Evolutionary conservation across 2,113 vertebrate genomes (phyloP).

Genomic region (Hylia prasina): DNA sequence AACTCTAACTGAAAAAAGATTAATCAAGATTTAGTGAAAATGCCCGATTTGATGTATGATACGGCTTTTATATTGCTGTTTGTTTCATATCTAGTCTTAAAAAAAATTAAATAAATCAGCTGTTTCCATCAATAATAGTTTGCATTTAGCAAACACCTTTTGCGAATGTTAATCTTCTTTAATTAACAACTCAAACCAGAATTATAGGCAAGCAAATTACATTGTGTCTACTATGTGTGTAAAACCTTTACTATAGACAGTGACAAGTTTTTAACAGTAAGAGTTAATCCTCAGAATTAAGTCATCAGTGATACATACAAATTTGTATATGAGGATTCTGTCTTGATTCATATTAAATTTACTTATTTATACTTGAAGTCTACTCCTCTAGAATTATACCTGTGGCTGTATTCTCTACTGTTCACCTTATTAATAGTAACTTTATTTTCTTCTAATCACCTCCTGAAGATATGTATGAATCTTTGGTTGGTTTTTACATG

Average conservation of each 20-base stretch:
- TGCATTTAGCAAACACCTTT: background rate
- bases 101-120: background rate
- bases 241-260: background rate
- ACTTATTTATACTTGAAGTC: background rate
- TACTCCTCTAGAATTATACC: background rate
- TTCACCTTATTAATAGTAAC: background rate
- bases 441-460: background rate
- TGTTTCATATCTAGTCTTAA: background rate
- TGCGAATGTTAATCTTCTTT: background rate
- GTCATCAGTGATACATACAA: background rate
- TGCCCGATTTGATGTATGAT: background rate
- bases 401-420: background rate
- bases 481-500: background rate
- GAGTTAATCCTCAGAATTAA: background rate
- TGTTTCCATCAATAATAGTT: background rate
- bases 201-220: background rate
- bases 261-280: background rate
- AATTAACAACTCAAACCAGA: background rate
- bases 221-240: background rate
- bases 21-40: constrained; percentile 9
- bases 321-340: background rate
- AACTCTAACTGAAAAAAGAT: constrained; percentile 22
- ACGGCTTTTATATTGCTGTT: background rate
- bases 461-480: background rate
- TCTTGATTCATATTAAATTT: background rate